Evolutionary conservation across 2,113 vertebrate genomes (phyloP).

Genomic region (Orcinus orca): DNA sequence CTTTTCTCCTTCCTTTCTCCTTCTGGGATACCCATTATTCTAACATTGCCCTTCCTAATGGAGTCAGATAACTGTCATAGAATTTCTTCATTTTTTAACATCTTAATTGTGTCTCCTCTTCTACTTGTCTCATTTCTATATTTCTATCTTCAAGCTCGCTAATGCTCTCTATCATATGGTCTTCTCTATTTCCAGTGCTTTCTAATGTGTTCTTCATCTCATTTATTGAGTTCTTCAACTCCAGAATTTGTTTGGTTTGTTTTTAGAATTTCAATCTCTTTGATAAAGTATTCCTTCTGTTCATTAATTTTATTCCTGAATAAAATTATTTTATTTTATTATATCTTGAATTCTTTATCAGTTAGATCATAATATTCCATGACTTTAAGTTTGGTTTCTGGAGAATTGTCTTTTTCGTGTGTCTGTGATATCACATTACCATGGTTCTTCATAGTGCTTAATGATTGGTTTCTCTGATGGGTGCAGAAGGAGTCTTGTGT

Average conservation of each 20-base stretch:
- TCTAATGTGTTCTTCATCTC: background rate
- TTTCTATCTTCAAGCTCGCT: background rate
- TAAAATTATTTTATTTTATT: too few relatives aligned
- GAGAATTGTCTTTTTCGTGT: background rate
- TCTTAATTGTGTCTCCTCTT: background rate
- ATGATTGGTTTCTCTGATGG: background rate
- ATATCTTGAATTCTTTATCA: background rate
- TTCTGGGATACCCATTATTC: background rate
- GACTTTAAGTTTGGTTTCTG: background rate
- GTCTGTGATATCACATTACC: background rate
- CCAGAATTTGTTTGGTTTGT: background rate
- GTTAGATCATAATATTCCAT: too few relatives aligned
- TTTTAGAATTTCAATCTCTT: background rate
- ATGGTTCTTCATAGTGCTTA: background rate
- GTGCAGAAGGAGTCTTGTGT: fast-evolving
- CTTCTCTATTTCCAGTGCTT: background rate
- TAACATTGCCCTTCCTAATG: background rate
- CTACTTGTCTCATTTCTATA: background rate
- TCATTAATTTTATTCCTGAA: background rate
- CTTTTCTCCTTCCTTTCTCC: background rate
- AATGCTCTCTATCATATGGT: background rate
- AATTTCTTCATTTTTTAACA: background rate
- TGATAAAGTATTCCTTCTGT: background rate
- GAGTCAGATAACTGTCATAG: background rate
- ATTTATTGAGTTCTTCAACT: background rate